phyloP scores from a whole-genome alignment of 2,888 invertebrate genomes.

The Furcula furcula region DNA sequence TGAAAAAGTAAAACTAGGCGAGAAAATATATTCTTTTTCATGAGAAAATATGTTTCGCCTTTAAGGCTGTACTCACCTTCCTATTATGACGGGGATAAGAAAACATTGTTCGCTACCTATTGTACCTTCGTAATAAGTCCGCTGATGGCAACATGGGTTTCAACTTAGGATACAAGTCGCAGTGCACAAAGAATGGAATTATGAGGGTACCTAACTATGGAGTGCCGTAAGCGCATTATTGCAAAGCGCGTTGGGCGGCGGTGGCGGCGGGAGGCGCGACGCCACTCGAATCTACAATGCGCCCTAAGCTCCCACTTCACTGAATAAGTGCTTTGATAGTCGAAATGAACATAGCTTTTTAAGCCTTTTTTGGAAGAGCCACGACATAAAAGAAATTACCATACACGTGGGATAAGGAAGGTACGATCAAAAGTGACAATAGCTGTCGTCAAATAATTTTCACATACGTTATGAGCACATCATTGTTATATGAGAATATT shows the following conservation, averaged over 20 bases:
- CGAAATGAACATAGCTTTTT: conserved; percentile 66
- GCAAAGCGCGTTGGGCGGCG: conserved; percentile 53
- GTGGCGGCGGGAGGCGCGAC: conserved; percentile 49
- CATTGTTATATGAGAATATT: too few relatives aligned
- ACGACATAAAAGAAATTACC: conserved; percentile 53
- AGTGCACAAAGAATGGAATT: conserved; percentile 67
- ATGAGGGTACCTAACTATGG: conserved; percentile 61
- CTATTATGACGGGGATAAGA: conserved; percentile 42
- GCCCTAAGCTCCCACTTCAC: conserved; percentile 63
- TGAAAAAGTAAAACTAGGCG: background rate
- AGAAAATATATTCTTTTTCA: conserved; percentile 21
- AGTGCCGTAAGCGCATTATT: conserved; percentile 75
- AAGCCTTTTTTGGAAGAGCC: conserved; percentile 56
- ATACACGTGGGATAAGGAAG: conserved; percentile 35
- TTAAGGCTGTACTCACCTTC: conserved; percentile 35
- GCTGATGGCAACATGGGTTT: conserved; percentile 65
- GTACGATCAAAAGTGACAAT: conserved; percentile 24
- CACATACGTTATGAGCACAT: too few relatives aligned
- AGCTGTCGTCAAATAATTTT: too few relatives aligned
- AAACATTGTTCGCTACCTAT: conserved; percentile 45
- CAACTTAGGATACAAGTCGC: conserved; percentile 65
- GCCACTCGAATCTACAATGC: conserved; percentile 71
- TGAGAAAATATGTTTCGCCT: conserved; percentile 26
- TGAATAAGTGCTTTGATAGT: conserved; percentile 65
- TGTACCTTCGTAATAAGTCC: conserved; percentile 47